phyloP scores from a whole-genome alignment of 2,888 invertebrate species.

The Cinara cedri region DNA sequence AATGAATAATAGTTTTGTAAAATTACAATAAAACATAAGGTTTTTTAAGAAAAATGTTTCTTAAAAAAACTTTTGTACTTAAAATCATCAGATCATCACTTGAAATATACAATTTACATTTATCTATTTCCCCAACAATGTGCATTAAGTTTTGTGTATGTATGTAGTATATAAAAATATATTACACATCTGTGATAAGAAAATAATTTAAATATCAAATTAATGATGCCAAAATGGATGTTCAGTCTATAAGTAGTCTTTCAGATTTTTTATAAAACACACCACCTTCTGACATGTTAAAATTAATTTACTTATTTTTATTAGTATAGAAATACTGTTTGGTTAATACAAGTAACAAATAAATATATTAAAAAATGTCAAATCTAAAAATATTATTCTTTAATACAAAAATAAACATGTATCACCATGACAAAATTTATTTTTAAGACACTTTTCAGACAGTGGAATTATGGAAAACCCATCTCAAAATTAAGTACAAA shows the following conservation, averaged over 20 bases:
- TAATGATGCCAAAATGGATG: background rate
- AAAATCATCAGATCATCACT: background rate
- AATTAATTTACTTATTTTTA: background rate
- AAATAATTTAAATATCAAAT: background rate
- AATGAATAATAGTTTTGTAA: background rate
- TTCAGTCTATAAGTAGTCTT: background rate
- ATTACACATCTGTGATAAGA: background rate
- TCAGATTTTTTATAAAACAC: background rate
- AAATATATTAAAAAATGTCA: background rate
- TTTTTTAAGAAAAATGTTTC: no score
- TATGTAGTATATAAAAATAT: no score
- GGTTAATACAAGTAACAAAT: background rate
- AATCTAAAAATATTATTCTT: no score
- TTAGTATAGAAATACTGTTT: conserved; percentile 30
- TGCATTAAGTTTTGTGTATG: background rate
- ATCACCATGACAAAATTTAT: no score
- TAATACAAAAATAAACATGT: no score
- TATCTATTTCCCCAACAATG: background rate
- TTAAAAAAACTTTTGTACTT: no score
- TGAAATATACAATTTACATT: background rate
- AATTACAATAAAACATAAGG: background rate
- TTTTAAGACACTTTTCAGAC: no score
- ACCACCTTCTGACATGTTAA: background rate
- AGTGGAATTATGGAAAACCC: no score
- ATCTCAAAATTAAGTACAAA: no score